Evolutionary conservation across 2,113 vertebrate species (phyloP), one percentile per base, ranked within the genome.

Genomic region (Apistogramma diplotaenia): DNA sequence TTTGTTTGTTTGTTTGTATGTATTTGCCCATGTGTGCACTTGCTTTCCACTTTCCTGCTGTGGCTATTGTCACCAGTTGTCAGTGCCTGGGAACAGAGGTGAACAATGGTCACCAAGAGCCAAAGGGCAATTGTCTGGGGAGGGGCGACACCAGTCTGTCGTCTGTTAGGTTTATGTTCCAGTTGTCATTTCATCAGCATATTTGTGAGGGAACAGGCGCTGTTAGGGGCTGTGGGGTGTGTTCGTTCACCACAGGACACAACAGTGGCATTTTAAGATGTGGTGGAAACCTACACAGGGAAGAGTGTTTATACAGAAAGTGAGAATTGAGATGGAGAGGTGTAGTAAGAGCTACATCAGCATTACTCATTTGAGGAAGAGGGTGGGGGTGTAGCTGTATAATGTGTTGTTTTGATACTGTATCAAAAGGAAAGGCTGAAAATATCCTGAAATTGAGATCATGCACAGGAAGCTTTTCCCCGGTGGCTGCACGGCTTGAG

Each of bases 31-130:
- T 86, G 23, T 83, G 72, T 51, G 16, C 49, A 19, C 56, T 76
- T 29, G 33, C 54, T 82, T 88, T 81, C 80, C 90, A 85, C 57
- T 89, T 87, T 89, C 85, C 86, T 78, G 37, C 83, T 54, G 62
- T 57, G 78, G 62, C 91, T 78, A 93, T 94, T 94, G 94, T 93
- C 87, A 91, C 91, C 93, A 94, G 92, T 94, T 95, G 94, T 93
- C 93, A 83, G 76, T 92, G 79, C 90, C 89, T 95, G 94, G 92
- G 94, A 96, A 95, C 90, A 74, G 77, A 86, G 79, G 81, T 49
- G 73, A 91, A 95, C 95, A 96, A 95, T 95, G 90, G 93, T 88
- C 84, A 90, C 81, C 54, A 31, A 62, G 86, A 93, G 91, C 86
- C 89, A 92, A 92, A 93, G 93, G 91, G 57, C 89, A 89, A 58